phyloP scores from a whole-genome alignment of 1,140 invertebrate species.

The Macrosteles quadrilineatus region DNA sequence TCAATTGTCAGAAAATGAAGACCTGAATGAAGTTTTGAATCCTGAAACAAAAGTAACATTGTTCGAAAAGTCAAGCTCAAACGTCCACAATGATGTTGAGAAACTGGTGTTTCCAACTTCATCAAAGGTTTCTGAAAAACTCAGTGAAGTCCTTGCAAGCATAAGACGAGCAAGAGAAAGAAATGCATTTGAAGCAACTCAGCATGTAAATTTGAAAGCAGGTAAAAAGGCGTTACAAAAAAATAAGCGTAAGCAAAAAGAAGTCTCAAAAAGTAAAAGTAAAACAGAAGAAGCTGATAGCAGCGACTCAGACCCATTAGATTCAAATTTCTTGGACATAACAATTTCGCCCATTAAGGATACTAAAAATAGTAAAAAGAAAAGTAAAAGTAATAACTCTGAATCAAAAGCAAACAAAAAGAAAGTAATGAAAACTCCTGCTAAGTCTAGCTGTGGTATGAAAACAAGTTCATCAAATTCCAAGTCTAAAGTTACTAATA shows the following conservation, averaged over 20 bases:
- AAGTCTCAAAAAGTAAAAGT: neutral
- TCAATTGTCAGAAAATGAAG: too few relatives aligned
- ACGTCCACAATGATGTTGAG: neutral
- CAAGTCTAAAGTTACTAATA: too few relatives aligned
- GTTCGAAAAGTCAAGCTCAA: neutral
- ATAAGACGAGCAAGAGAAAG: conserved; percentile 34
- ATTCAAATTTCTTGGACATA: conserved; percentile 1
- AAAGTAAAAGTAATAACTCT: conserved; percentile 3
- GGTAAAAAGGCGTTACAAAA: neutral
- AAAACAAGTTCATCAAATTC: too few relatives aligned
- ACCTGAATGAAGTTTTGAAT: neutral
- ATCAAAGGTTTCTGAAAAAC: conserved; percentile 32
- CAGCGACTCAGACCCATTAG: neutral
- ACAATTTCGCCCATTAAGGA: neutral
- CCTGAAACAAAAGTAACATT: neutral
- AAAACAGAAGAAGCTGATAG: too few relatives aligned
- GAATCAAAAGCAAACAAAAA: too few relatives aligned
- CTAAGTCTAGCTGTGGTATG: too few relatives aligned
- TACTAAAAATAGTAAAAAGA: neutral
- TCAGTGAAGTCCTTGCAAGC: conserved; percentile 35
- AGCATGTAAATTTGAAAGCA: neutral
- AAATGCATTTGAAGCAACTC: conserved; percentile 24
- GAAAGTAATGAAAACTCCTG: too few relatives aligned
- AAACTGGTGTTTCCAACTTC: conserved; percentile 11
- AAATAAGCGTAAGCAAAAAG: conserved; percentile 4